Conservation (phyloP, 2,888 invertebrate genomes). For the Hypsopygia costalis region DNA sequence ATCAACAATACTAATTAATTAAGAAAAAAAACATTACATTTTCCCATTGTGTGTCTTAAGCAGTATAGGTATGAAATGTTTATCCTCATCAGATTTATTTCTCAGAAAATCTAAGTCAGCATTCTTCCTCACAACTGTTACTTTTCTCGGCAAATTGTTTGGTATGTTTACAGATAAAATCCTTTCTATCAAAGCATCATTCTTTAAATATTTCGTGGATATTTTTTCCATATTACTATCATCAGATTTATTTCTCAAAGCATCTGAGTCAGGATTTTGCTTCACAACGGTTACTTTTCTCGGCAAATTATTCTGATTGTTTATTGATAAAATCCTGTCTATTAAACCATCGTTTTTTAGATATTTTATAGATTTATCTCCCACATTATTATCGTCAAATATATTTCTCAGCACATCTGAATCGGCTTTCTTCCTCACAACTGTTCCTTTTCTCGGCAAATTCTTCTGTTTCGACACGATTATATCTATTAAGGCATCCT, state of each 20-base stretch:
- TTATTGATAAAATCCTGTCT: too few relatives aligned
- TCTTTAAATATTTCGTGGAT: neutral
- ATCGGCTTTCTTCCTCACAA: slow-evolving; percentile 6
- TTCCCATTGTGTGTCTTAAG: slow-evolving; percentile 30
- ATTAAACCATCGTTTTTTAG: too few relatives aligned
- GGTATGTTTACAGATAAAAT: neutral
- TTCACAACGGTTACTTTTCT: too few relatives aligned
- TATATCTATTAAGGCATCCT: neutral
- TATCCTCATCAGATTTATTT: slow-evolving; percentile 25
- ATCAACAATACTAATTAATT: slow-evolving; percentile 3
- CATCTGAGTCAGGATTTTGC: too few relatives aligned
- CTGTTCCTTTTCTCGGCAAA: slow-evolving; percentile 10
- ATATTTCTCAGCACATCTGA: too few relatives aligned
- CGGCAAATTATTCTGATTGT: too few relatives aligned
- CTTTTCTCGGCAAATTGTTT: slow-evolving; percentile 1
- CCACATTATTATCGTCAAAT: neutral
- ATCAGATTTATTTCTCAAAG: too few relatives aligned
- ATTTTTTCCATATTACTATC: too few relatives aligned
- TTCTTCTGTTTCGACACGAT: neutral
- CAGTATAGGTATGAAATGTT: slow-evolving; percentile 47
- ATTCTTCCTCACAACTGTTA: slow-evolving; percentile 9
- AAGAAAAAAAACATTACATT: slow-evolving; percentile 15
- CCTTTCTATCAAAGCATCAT: neutral
- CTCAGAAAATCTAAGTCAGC: slow-evolving; percentile 7
- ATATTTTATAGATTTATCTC: too few relatives aligned